Evolutionary conservation across 1,140 invertebrate species (phyloP), one percentile per base, ranked within the genome.

Genomic region (Drosophila ohnishii): DNA sequence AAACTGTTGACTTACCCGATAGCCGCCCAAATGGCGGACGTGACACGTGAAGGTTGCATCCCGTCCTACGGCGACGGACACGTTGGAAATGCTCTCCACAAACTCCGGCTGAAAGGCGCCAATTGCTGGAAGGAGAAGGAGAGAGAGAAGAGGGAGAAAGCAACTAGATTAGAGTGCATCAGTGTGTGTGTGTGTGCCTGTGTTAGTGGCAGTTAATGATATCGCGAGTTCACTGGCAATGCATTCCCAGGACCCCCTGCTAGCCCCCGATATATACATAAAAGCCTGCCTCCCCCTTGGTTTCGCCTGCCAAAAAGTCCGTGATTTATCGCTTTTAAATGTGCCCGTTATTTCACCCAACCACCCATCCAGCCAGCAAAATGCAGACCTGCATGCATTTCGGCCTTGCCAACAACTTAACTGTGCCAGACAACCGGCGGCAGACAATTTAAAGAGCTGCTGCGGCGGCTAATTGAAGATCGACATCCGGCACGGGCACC

Each of bases 31-130:
- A 92, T 97, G 96, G 80, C 96, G 94, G 37, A 98, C 96, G 81
- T 96, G 93, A 92, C 97, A 98, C 86, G 95, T 95, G 90, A 98
- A 97, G 53, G 94, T 96, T 45, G 97, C 97, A 92, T 98, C 96
- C 89, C 97, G 93, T 65, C 97, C 97, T 47, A 97, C 93, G 63
- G 96, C 94, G 44, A 97, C 94, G 40, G 97, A 97, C 67, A 97
- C 92, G 93, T 98, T 98, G 65, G 94, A 93, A 78, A 98, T 94
- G 51, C 95, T 95, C 71, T 96, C 95, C 40, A 94, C 94, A 90
- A 98, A 98, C 92, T 97, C 96, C 11, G 97, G 97, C 90, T 96
- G 95, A 92, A 95, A 96, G 64, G 95, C 95, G 93, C 92, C 83
- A 87, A 87, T 87, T 67, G 83, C 83, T 87, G 79, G 4, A 56